phyloP scores from a whole-genome alignment of 2,113 vertebrate species.

The Proterorhinus semilunaris region DNA sequence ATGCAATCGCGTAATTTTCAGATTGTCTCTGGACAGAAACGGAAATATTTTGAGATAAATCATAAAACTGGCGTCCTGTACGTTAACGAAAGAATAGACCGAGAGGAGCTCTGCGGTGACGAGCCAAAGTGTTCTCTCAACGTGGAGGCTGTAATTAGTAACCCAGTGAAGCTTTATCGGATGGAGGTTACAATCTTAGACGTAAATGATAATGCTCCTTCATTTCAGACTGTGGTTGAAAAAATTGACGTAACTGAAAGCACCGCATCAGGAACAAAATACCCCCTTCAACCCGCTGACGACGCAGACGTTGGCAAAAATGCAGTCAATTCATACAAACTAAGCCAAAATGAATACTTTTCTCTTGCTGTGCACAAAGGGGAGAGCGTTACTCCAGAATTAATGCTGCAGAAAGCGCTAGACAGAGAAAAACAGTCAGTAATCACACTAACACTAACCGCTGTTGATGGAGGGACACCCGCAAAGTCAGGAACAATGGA shows the following conservation, averaged over 20 bases:
- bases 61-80: constrained; percentile 68
- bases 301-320: constrained; percentile 73
- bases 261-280: constrained; percentile 20
- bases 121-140: constrained; percentile 46
- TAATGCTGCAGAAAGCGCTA: constrained; percentile 80
- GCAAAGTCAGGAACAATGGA: constrained; percentile 71
- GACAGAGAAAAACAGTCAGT: constrained; percentile 81
- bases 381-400: constrained; percentile 47
- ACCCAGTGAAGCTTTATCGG: constrained; percentile 64
- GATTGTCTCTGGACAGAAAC: constrained; percentile 62
- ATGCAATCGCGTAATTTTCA: constrained; percentile 70
- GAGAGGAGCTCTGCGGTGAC: constrained; percentile 59
- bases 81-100: constrained; percentile 65
- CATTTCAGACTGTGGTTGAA: constrained; percentile 31
- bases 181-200: constrained; percentile 65
- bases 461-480: constrained; percentile 83
- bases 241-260: too few relatives aligned
- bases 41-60: constrained; percentile 73
- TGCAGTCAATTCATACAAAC: constrained; percentile 56
- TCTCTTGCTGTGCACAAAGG: constrained; percentile 60
- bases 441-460: constrained; percentile 77
- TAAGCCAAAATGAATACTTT: constrained; percentile 67
- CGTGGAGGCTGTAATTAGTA: constrained; percentile 66
- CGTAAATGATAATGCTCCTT: constrained; percentile 67
- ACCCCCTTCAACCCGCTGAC: constrained; percentile 40